A percentile compares a stretch with the other conserved stretches of the same genome.
Evolutionary conservation across 2,888 invertebrate genomes (phyloP).

Genomic region (Cheilosia vulpina): DNA sequence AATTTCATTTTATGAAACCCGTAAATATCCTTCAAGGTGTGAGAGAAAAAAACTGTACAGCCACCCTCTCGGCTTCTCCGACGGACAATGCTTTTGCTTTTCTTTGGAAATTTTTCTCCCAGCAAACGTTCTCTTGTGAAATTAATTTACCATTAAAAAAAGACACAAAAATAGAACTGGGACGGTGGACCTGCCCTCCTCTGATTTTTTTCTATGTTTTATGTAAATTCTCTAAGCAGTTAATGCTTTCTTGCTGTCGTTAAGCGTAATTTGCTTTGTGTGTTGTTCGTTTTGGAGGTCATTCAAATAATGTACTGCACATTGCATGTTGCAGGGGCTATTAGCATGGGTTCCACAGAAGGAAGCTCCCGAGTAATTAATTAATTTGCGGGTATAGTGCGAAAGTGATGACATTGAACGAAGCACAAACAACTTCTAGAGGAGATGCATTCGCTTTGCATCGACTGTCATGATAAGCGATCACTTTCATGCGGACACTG

Average conservation of each 20-base stretch:
- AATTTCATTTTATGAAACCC: slow-evolving; percentile 46
- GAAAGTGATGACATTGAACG: no score
- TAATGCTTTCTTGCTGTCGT: slow-evolving; percentile 17
- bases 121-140: slow-evolving; percentile 1
- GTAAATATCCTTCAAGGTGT: slow-evolving; percentile 38
- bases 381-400: no score
- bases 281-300: slow-evolving; percentile 26
- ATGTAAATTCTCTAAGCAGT: slow-evolving; percentile 22
- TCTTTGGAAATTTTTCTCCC: neutral
- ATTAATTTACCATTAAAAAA: slow-evolving; percentile 44
- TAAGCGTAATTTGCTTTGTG: neutral
- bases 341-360: no score
- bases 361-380: no score
- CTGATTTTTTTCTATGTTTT: neutral
- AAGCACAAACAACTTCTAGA: no score
- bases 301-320: slow-evolving; percentile 24
- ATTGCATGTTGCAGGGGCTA: no score
- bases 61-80: neutral
- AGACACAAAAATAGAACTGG: slow-evolving; percentile 20
- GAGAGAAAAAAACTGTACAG: neutral
- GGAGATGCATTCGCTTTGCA: no score
- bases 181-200: slow-evolving; percentile 20
- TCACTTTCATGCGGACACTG: neutral
- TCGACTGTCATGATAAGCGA: neutral
- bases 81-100: slow-evolving; percentile 15